A percentile compares a stretch with the other conserved stretches of the same genome.
phyloP scores from a whole-genome alignment of 2,113 vertebrate species.

The Struthio camelus region DNA sequence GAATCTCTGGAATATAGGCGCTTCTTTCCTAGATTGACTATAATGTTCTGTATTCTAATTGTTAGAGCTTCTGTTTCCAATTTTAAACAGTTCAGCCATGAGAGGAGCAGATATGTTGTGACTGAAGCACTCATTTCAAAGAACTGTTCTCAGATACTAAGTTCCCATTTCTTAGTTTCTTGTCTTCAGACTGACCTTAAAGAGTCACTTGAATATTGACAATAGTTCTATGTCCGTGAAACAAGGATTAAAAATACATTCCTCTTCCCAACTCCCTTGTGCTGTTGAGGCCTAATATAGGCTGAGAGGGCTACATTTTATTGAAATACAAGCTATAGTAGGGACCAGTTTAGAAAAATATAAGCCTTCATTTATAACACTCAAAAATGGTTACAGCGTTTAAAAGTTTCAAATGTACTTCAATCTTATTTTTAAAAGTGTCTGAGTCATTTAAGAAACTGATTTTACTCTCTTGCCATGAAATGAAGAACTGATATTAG shows the following conservation, averaged over 20 bases:
- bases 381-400: neutral
- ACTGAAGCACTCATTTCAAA: conserved; percentile 1
- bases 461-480: neutral
- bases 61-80: neutral
- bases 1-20: neutral
- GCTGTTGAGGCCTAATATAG: neutral
- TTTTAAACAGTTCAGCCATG: conserved; percentile 10
- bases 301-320: neutral
- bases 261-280: neutral
- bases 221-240: neutral
- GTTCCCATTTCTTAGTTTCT: neutral
- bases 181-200: neutral
- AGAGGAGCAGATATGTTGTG: neutral
- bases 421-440: neutral
- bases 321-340: neutral
- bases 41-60: neutral
- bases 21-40: neutral
- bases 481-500: neutral
- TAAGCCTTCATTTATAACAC: neutral
- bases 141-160: conserved; percentile 6
- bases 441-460: neutral
- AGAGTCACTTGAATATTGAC: neutral
- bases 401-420: neutral
- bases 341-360: neutral
- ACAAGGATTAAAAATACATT: neutral